A percentile compares a stretch with the other conserved stretches of the same genome.
phyloP scores from a whole-genome alignment of 2,888 invertebrate genomes.

The Lissocephala sabroskyi region DNA sequence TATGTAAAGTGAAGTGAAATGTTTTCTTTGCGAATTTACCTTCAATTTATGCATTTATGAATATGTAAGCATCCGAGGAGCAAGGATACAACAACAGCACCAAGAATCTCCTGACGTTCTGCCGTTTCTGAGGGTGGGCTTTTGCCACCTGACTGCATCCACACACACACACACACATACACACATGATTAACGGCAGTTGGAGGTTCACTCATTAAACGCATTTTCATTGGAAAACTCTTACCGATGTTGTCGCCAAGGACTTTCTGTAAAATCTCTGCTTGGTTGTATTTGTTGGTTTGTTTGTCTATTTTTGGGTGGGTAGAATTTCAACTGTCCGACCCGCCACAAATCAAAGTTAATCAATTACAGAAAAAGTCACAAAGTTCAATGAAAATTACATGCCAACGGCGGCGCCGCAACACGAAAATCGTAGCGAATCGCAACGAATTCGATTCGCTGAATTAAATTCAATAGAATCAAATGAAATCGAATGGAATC shows the following conservation, averaged over 20 bases:
- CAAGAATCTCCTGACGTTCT: neutral
- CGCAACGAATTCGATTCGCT: neutral
- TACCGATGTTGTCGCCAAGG: slow-evolving; percentile 18
- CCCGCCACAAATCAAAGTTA: slow-evolving; percentile 39
- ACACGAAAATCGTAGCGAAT: slow-evolving; percentile 7
- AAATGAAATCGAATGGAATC: no score
- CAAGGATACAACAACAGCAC: slow-evolving; percentile 24
- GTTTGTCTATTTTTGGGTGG: no score
- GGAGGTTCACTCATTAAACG: slow-evolving; percentile 59
- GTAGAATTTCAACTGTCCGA: no score
- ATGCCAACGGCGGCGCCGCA: slow-evolving; percentile 15
- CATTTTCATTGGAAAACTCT: slow-evolving; percentile 51
- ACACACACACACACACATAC: slow-evolving; percentile 27
- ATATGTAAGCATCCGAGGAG: slow-evolving; percentile 57
- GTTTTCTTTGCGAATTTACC: slow-evolving; percentile 62
- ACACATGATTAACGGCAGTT: no score
- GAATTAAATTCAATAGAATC: no score
- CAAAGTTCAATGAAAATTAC: slow-evolving; percentile 29
- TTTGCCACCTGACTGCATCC: slow-evolving; percentile 31
- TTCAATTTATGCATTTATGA: slow-evolving; percentile 64
- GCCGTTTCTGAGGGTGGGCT: no score
- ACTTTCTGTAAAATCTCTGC: slow-evolving; percentile 1
- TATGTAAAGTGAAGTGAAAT: slow-evolving; percentile 60
- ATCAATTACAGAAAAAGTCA: slow-evolving; percentile 49
- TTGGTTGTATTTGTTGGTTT: no score